Conservation (phyloP, 2,113 vertebrate species). For the Colaptes auratus region DNA sequence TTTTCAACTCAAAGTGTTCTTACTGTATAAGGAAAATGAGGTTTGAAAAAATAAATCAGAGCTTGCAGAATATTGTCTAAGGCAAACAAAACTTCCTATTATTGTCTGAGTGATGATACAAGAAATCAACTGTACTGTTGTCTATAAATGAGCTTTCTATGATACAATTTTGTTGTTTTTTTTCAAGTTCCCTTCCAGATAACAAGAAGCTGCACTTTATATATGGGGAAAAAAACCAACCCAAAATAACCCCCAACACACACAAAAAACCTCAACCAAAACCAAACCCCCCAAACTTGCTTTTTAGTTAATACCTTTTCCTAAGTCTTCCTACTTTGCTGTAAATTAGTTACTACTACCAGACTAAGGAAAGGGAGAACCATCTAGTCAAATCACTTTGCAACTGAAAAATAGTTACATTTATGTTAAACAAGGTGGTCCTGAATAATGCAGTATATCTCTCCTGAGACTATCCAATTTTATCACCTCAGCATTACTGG, state of each 20-base stretch:
- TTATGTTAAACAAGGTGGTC: not conserved
- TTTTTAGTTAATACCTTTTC: not conserved
- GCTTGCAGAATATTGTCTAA: not conserved
- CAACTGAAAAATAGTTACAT: not conserved
- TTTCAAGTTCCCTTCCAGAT: not conserved
- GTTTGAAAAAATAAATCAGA: not conserved
- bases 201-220: not conserved
- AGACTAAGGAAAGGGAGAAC: not conserved
- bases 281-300: not conserved
- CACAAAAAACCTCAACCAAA: not conserved
- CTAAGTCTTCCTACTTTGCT: not conserved
- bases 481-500: not conserved
- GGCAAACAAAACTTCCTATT: not conserved
- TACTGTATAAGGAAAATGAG: not conserved
- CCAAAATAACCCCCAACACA: too few species aligned
- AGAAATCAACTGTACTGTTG: not conserved
- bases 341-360: not conserved
- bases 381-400: not conserved
- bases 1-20: not conserved
- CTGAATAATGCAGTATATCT: not conserved
- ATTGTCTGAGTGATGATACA: not conserved
- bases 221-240: not conserved
- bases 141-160: not conserved
- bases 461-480: not conserved
- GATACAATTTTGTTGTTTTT: not conserved